These are phyloP conservation scores for Agrotis segetum DNA, from an alignment of 2,888 invertebrate species.

Conservation along the genomic window DNA sequence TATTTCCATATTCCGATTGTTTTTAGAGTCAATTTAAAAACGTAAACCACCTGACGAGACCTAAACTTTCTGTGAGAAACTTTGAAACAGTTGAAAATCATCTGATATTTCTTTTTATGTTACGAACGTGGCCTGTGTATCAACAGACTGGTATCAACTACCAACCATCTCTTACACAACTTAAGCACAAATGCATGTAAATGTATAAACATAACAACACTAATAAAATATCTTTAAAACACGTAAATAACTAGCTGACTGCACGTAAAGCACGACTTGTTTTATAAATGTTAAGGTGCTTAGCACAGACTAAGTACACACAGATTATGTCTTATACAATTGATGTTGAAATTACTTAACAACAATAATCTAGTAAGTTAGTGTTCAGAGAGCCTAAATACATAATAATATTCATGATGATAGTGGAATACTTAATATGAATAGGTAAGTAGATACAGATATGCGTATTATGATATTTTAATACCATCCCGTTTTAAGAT, in stretches of 20 bases:
- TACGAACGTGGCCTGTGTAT: constrained; percentile 3
- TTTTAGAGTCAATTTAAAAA: neutral
- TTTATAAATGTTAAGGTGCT: constrained; percentile 48
- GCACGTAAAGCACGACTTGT: constrained; percentile 41
- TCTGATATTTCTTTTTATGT: no score
- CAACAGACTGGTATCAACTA: neutral
- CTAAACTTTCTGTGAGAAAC: neutral
- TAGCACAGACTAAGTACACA: constrained; percentile 27
- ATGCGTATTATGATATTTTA: neutral
- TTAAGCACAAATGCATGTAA: constrained; percentile 16
- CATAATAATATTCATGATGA: constrained; percentile 10
- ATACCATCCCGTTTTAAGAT: no score
- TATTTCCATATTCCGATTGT: no score
- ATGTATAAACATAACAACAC: constrained; percentile 2
- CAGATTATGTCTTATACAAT: constrained; percentile 32
- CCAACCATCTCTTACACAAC: constrained; percentile 13
- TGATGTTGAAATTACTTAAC: constrained; percentile 23
- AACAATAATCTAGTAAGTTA: constrained; percentile 23
- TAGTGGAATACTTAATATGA: neutral
- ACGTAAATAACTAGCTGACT: constrained; percentile 28
- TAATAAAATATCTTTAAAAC: constrained; percentile 31
- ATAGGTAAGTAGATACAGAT: neutral
- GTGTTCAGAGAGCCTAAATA: constrained; percentile 18
- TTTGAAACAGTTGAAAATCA: neutral
- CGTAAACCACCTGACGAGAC: neutral